Base-by-base conservation (phyloP, 2,888 invertebrate species). In the Dyspetes luteomarginatus region DNA sequence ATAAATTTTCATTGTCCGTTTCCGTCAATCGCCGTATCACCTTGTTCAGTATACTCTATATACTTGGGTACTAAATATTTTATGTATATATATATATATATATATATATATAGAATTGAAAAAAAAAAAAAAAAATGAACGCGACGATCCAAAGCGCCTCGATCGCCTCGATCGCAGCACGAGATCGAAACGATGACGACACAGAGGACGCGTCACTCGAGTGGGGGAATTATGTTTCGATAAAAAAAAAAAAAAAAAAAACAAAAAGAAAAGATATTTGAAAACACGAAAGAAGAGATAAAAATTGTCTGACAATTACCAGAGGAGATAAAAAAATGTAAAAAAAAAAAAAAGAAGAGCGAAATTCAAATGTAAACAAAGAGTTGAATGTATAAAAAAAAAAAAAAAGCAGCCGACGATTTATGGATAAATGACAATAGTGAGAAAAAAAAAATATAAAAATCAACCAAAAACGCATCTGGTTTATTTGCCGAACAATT, bases 1-100 rank as follows among this genome's bases (percentile, higher is more conserved):
- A 74, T 79, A 79, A 74, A 69, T 69, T 52, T 56, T 62, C 69
- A 69, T 74, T 79, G 74, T 74, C 56, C 41, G 64, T 22, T 74
- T 74, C 28, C 15, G 45, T 15, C 68, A 55, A 74, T 64, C 78
- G 45, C 3, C 24, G 4, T n/a, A n/a, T n/a, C n/a, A n/a, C n/a
- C n/a, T n/a, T n/a, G n/a, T n/a, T n/a, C n/a, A n/a, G n/a, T n/a
- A n/a, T n/a, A n/a, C n/a, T n/a, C n/a, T n/a, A n/a, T n/a, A n/a
- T n/a, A n/a, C n/a, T n/a, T n/a, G n/a, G n/a, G n/a, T n/a, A n/a
- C n/a, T n/a, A n/a, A n/a, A 36, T 36, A 36, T 36, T 36, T 12
- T 36, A 36, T 12, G 0, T 12, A 36, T 36, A 12, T 0, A 36
- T 36, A 36, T 36, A 36, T 36, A 30, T 36, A 5, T 36, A 36